phyloP scores from a whole-genome alignment of 2,888 invertebrate species.

The Mycalesis mineus region DNA sequence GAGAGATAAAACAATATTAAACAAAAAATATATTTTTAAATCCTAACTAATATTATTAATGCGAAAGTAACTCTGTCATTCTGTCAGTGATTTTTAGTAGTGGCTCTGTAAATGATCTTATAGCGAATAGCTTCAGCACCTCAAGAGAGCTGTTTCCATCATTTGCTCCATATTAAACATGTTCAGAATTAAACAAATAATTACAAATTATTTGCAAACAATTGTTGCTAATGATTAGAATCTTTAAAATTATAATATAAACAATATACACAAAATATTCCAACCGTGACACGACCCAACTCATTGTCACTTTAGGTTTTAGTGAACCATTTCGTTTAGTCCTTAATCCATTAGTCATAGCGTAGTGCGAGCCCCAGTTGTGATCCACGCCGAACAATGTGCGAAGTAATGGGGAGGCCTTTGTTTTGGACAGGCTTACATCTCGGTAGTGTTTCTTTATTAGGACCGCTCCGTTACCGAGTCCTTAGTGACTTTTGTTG shows the following conservation, averaged over 20 bases:
- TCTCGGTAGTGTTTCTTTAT: constrained; percentile 28
- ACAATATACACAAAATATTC: constrained; percentile 18
- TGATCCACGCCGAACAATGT: constrained; percentile 20
- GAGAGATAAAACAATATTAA: no score
- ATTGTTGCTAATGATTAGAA: no score
- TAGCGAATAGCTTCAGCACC: no score
- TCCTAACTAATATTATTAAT: no score
- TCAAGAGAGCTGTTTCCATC: no score
- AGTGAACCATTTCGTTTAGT: constrained; percentile 16
- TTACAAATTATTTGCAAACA: no score
- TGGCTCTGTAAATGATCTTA: no score
- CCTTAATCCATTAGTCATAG: constrained; percentile 22
- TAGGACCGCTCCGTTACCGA: constrained; percentile 18
- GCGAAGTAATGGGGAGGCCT: constrained; percentile 21
- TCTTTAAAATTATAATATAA: background rate
- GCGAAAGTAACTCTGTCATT: no score
- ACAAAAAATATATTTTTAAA: no score
- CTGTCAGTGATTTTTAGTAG: no score
- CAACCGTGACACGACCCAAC: constrained; percentile 25
- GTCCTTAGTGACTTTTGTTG: constrained; percentile 17
- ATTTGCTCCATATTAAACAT: no score
- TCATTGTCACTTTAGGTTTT: constrained; percentile 23
- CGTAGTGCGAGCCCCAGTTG: constrained; percentile 8
- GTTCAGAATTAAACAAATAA: no score
- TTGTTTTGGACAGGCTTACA: constrained; percentile 28